These are phyloP conservation scores for Anoura caudifer DNA, from an alignment of 2,113 vertebrate species.

Conservation along the genomic window DNA sequence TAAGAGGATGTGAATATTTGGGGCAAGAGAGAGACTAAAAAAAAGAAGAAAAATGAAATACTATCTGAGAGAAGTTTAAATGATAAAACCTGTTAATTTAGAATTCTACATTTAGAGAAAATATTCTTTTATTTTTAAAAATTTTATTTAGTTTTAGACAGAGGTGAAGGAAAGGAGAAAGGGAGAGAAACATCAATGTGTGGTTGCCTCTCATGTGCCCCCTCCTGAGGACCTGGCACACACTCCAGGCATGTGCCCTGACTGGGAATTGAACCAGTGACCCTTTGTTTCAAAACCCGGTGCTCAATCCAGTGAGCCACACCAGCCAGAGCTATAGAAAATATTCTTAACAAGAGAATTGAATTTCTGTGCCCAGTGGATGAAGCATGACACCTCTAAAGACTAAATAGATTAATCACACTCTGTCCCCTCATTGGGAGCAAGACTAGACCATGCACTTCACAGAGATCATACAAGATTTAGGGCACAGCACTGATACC, in stretches of 20 bases:
- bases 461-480: neutral
- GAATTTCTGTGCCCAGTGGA: neutral
- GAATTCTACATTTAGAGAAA: neutral
- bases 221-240: no score
- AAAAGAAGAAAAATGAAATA: neutral
- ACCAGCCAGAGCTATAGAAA: neutral
- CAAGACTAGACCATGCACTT: neutral
- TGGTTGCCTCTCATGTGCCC: no score
- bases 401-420: neutral
- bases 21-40: no score
- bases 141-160: no score
- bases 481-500: neutral
- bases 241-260: no score
- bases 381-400: neutral
- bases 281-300: no score
- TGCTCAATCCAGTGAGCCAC: no score
- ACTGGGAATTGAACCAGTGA: no score
- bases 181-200: no score
- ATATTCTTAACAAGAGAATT: neutral
- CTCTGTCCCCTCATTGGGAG: neutral
- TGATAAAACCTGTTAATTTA: neutral
- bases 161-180: no score
- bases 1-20: neutral
- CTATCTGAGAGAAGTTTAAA: neutral
- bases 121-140: neutral